Evolutionary conservation across 2,113 vertebrate species (phyloP).

Genomic region (Apteryx mantelli): DNA sequence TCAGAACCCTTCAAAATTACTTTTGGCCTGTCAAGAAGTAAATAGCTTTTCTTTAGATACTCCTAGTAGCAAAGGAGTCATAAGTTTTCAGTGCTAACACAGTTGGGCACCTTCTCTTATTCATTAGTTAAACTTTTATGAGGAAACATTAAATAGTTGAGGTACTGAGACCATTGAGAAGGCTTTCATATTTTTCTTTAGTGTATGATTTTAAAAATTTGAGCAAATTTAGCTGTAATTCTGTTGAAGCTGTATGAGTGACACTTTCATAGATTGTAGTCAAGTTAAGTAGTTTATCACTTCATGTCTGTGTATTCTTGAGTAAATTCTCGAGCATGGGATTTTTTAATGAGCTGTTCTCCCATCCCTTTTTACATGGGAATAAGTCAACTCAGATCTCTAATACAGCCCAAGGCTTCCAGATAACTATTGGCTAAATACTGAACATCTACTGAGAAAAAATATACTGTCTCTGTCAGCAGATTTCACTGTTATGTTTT

Average conservation of each 20-base stretch:
- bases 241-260: fast-evolving
- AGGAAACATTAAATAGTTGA: background rate
- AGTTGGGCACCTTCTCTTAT: background rate
- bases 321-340: background rate
- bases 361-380: background rate
- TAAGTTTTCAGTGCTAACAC: background rate
- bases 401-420: background rate
- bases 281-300: background rate
- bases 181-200: background rate
- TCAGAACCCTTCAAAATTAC: background rate
- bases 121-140: background rate
- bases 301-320: background rate
- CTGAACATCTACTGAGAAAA: background rate
- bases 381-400: background rate
- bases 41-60: background rate
- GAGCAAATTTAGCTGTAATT: background rate
- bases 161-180: background rate
- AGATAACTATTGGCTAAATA: background rate
- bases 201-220: background rate
- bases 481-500: background rate
- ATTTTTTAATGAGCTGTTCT: background rate
- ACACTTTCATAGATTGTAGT: background rate
- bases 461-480: background rate
- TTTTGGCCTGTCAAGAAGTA: background rate
- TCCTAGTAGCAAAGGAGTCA: background rate